Evolutionary conservation across 2,888 invertebrate genomes (phyloP).

Genomic region (Lithosia quadra): DNA sequence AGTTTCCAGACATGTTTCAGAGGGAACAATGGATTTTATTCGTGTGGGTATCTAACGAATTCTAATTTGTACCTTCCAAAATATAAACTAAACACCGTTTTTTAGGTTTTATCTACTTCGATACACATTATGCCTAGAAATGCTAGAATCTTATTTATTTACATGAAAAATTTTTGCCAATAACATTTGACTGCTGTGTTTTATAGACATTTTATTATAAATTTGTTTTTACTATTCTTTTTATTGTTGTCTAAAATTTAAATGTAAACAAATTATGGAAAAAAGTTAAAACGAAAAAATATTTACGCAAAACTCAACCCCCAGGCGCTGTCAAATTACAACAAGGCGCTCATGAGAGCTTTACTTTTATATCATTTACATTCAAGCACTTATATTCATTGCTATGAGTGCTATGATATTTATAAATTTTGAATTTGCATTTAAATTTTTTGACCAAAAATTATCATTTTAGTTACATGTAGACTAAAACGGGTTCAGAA

Average conservation of each 20-base stretch:
- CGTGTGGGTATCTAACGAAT: not conserved
- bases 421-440: not conserved
- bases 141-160: no score
- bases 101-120: no score
- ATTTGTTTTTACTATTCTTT: not conserved
- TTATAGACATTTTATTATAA: not conserved
- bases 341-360: not conserved
- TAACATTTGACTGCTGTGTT: not conserved
- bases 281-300: not conserved
- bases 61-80: not conserved
- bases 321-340: not conserved
- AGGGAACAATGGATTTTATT: slow-evolving; percentile 1
- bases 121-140: no score
- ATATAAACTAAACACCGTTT: no score
- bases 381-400: not conserved
- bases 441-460: not conserved
- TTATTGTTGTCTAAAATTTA: not conserved
- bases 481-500: not conserved
- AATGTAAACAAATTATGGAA: not conserved
- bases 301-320: not conserved
- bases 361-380: not conserved
- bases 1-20: not conserved
- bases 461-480: not conserved
- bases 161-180: not conserved
- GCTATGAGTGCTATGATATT: not conserved